Percentiles rank a stretch among this genome's conserved stretches.
Conservation (phyloP, 2,113 vertebrate genomes). For the Shinisaurus crocodilurus region DNA sequence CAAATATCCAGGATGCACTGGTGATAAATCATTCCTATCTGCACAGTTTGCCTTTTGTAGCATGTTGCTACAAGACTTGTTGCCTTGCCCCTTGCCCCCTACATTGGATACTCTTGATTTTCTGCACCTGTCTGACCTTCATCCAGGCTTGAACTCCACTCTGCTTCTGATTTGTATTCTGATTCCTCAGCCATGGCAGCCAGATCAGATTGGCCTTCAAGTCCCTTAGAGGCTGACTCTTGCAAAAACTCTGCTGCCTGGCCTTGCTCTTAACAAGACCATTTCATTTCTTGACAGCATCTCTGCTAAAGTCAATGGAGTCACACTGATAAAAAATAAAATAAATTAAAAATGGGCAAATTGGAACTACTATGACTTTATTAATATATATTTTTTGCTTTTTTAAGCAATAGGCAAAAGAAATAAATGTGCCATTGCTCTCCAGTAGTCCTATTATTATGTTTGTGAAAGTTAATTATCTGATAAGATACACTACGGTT, state of each 20-base stretch:
- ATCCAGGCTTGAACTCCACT: neutral
- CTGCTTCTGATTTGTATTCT: neutral
- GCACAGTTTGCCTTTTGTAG: neutral
- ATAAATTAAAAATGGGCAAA: neutral
- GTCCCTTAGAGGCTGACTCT: neutral
- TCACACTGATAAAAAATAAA: neutral
- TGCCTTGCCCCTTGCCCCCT: neutral
- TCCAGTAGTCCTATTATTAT: slow-evolving; percentile 74
- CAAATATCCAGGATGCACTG: neutral
- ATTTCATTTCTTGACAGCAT: neutral
- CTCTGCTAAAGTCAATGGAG: neutral
- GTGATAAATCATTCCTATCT: neutral
- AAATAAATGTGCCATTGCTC: slow-evolving; percentile 76
- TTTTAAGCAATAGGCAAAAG: slow-evolving; percentile 45
- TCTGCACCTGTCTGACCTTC: neutral
- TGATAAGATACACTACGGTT: slow-evolving; percentile 83
- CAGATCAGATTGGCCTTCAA: neutral
- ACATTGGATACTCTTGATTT: neutral
- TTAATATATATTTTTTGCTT: neutral
- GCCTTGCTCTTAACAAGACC: neutral
- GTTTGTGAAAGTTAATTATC: slow-evolving; percentile 89
- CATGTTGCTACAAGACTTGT: neutral
- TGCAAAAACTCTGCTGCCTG: neutral
- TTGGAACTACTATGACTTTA: neutral
- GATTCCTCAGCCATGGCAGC: neutral